phyloP scores from a whole-genome alignment of 2,888 invertebrate species.

The Hedychridium roseum region DNA sequence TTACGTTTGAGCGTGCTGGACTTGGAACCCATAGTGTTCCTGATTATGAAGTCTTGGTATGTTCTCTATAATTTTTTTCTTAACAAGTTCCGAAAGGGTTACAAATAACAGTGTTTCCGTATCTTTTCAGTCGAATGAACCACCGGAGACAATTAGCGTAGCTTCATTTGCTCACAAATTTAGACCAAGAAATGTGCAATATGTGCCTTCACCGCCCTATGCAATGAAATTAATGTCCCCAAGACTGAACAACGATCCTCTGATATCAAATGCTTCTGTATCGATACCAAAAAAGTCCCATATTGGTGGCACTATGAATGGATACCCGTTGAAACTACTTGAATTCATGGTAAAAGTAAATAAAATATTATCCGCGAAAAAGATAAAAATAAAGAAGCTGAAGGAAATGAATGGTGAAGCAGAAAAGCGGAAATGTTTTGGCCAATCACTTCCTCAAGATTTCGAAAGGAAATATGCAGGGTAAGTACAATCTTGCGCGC shows the following conservation, averaged over 20 bases:
- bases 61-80: conserved; percentile 18
- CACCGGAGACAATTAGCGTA: conserved; percentile 88
- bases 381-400: conserved; percentile 79
- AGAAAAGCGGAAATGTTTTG: conserved; percentile 84
- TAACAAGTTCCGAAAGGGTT: neutral
- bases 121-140: conserved; percentile 76
- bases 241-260: conserved; percentile 73
- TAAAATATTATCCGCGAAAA: conserved; percentile 85
- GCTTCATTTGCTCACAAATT: conserved; percentile 84
- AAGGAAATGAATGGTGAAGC: conserved; percentile 90
- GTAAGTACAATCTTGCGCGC: conserved; percentile 54
- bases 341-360: conserved; percentile 88
- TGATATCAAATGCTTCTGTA: conserved; percentile 67
- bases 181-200: conserved; percentile 74
- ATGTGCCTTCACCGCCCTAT: conserved; percentile 59
- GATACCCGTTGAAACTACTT: conserved; percentile 84
- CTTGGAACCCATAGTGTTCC: conserved; percentile 95
- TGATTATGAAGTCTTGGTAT: conserved; percentile 89
- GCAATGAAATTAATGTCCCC: conserved; percentile 57
- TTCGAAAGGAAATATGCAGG: conserved; percentile 92
- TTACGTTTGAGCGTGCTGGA: conserved; percentile 91
- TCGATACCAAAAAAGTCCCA: conserved; percentile 55
- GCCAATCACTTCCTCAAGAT: conserved; percentile 81
- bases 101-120: neutral
- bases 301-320: conserved; percentile 73